Evolutionary conservation across 2,113 vertebrate genomes (phyloP).

Genomic region (Zapus hudsonius): DNA sequence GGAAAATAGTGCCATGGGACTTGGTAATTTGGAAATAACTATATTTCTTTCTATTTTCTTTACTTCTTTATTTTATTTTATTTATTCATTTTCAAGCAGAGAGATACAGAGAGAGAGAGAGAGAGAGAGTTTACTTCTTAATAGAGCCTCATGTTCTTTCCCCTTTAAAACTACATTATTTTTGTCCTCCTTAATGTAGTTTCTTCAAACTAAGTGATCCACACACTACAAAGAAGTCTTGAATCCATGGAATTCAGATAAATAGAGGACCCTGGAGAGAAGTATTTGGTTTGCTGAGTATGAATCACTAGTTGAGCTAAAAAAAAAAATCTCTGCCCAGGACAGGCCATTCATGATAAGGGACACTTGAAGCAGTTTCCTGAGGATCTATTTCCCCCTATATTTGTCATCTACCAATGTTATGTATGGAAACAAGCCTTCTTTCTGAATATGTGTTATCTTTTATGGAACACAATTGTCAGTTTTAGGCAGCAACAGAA

Average conservation of each 20-base stretch:
- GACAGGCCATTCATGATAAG: not conserved
- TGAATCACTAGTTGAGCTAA: not conserved
- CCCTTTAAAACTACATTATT: conserved; percentile 23
- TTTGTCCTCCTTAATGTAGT: not conserved
- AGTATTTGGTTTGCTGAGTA: conserved; percentile 19
- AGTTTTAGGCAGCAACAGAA: not conserved
- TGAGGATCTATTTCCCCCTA: not conserved
- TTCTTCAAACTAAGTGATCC: conserved; percentile 31
- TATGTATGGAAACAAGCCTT: not conserved
- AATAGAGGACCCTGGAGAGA: not conserved
- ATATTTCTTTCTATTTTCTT: not conserved
- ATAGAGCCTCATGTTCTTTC: not conserved
- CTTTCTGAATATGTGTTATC: not conserved
- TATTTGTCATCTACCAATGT: not conserved
- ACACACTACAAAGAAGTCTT: not conserved
- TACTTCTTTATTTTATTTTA: no score
- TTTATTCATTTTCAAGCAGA: no score
- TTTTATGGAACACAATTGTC: not conserved
- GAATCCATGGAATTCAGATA: not conserved
- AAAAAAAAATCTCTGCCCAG: not conserved
- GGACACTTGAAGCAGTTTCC: not conserved
- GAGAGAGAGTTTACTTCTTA: not conserved
- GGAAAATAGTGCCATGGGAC: not conserved
- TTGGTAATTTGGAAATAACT: not conserved
- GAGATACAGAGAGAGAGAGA: no score